Evolutionary conservation across 1,140 invertebrate species (phyloP), one percentile per base, ranked within the genome.

Genomic region (Mylabris phalerata): DNA sequence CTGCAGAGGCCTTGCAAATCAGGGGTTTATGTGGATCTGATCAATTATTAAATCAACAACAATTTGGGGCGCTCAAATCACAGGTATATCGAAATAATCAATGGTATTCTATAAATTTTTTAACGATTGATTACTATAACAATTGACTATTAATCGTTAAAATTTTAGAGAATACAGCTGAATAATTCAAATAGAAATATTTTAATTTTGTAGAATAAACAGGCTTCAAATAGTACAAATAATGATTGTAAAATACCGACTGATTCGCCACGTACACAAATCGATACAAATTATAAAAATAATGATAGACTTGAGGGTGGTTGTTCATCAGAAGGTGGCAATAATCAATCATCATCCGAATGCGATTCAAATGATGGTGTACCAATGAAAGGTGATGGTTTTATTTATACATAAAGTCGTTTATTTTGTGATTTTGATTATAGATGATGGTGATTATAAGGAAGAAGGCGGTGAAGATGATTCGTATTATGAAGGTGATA

Each of bases 1-100:
- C 88, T 10, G 90, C 90, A 1, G 89, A 92, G 71, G 85, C 86
- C 51, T 73, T 93, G 60, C 87, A 90, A 70, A 90, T 93, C 25
- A 75, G 83, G 60, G 83, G 83, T 59, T 58, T 78, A 3, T 78
- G 73, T 59, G 78, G 78, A 6, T 75, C 75, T 0, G 78, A 80
- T 67, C 76, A 75, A 49, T 57, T 73, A 19, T 57, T 75, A 1
- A 73, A 66, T 60, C 70, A 55, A 44, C 51, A 54, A 43, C 51
- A 54, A 19, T 32, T 54, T 25, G 51, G 51, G 26, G 51, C 51
- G 26, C 51, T 60, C 27, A 60, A 55, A 48, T 42, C 58, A 44
- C 58, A 60, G 52, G 58, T 60, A 49, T 19, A 19, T 19, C 32
- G 7, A 32, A 5, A 32, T 32, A 4, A 7, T 32, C 7, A 7